Evolutionary conservation across 2,797 vertebrate species (phyloP).

Genomic region (Tolypeutes matacus): DNA sequence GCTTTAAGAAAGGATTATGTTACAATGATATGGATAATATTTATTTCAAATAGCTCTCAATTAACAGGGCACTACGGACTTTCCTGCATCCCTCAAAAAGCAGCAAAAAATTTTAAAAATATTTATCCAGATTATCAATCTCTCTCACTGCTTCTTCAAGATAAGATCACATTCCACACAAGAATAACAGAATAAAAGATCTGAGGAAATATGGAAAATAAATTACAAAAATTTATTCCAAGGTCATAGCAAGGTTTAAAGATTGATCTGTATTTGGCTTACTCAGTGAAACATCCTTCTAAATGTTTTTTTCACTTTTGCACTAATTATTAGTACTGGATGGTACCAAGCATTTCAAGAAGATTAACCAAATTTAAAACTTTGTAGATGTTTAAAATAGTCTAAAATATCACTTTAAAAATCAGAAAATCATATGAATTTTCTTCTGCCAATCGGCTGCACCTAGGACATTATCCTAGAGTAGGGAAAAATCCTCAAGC

Average conservation of each 20-base stretch:
- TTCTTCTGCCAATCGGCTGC: background rate
- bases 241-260: background rate
- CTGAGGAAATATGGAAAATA: background rate
- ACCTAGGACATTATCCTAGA: background rate
- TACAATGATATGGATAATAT: accelerated
- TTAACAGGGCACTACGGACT: background rate
- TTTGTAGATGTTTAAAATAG: background rate
- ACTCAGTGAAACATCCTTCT: background rate
- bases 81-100: no score
- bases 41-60: background rate
- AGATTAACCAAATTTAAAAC: background rate
- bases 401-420: background rate
- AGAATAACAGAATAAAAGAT: background rate
- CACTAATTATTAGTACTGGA: background rate
- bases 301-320: background rate
- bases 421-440: background rate
- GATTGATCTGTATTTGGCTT: no score
- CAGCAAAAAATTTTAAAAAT: background rate
- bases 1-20: background rate
- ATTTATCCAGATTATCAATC: background rate
- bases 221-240: background rate
- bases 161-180: background rate
- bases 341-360: no score
- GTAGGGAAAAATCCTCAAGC: background rate
- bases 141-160: background rate